Evolutionary conservation across 2,797 vertebrate species (phyloP), one percentile per base, ranked within the genome.

Genomic region (Poeciliopsis paucimaculata): DNA sequence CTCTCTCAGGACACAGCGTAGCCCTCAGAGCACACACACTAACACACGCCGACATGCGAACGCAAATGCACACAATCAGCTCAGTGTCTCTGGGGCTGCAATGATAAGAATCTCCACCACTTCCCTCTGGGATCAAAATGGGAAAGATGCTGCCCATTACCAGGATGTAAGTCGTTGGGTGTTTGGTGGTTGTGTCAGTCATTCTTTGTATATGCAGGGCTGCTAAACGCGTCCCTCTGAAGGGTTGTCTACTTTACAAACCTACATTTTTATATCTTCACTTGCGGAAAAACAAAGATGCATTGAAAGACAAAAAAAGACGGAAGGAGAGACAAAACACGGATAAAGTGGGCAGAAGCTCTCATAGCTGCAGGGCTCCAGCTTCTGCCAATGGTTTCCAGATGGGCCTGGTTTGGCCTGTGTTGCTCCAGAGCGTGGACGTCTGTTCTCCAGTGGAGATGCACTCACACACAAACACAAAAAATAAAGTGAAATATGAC

Each of bases 351-450:
- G 95, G 95, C 95, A 92, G 94, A 83, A 94, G 87, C 93, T 95
- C 92, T 94, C 78, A 75, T 95, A 90, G 95, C 94, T 94, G 87
- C 85, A 91, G 79, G 94, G 94, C 86, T 96, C 94, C 95, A 96
- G 95, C 92, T 90, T 77, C 78, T 93, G 84, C 94, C 97, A 97
- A 98, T 98, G 93, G 96, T 93, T 97, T 98, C 98, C 98, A 99
- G 97, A 98, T 98, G 98, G 92, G 45, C 86, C 93, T 96, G 94
- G 97, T 97, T 98, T 96, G 96, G 95, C 77, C 90, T 13, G 90
- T 91, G 83, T 82, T 81, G 82, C 86, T 88, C 72, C 79, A 88
- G 62, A 87, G 81, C 84, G 84, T 81, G 76, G 82, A 82, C 78
- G 82, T 90, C 91, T 92, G 86, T 93, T 92, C 86, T 91, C 79